Evolutionary conservation across 2,797 vertebrate genomes (phyloP).

Genomic region (Hafferia zeledoni): DNA sequence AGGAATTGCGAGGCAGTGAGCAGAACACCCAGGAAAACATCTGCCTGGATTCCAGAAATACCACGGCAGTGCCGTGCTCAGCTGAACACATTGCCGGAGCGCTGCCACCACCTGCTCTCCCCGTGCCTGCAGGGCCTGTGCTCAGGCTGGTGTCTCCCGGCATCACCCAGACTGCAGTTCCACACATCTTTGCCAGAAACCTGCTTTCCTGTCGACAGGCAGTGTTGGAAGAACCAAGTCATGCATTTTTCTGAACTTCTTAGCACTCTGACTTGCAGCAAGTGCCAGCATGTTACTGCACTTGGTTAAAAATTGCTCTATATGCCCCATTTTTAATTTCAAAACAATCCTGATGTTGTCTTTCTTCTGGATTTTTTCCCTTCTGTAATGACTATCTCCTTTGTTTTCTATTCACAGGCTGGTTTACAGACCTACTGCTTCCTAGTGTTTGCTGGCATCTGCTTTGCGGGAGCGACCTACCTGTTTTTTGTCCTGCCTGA

Average conservation of each 20-base stretch:
- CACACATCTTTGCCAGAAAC: accelerated
- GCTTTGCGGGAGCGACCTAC: slow-evolving; percentile 80
- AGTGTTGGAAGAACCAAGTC: background rate
- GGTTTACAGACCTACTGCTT: slow-evolving; percentile 87
- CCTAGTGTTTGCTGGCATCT: slow-evolving; percentile 88
- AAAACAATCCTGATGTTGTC: background rate
- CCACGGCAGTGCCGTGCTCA: accelerated
- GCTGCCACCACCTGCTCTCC: background rate
- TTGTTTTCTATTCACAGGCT: slow-evolving; percentile 75
- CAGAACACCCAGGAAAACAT: background rate
- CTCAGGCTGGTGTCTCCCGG: background rate
- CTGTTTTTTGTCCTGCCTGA: slow-evolving; percentile 89
- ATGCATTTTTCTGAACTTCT: background rate
- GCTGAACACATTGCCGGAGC: background rate
- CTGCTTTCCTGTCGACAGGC: background rate
- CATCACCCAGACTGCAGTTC: accelerated
- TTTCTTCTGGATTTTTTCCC: background rate
- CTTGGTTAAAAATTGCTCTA: background rate
- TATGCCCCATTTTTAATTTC: background rate
- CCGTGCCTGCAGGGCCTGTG: accelerated
- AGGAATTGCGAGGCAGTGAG: accelerated
- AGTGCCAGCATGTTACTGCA: background rate
- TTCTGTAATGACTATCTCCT: background rate
- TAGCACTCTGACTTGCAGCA: background rate
- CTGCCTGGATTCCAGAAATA: background rate